phyloP scores from a whole-genome alignment of 2,888 invertebrate genomes.

The Leptinotarsa haldemani region DNA sequence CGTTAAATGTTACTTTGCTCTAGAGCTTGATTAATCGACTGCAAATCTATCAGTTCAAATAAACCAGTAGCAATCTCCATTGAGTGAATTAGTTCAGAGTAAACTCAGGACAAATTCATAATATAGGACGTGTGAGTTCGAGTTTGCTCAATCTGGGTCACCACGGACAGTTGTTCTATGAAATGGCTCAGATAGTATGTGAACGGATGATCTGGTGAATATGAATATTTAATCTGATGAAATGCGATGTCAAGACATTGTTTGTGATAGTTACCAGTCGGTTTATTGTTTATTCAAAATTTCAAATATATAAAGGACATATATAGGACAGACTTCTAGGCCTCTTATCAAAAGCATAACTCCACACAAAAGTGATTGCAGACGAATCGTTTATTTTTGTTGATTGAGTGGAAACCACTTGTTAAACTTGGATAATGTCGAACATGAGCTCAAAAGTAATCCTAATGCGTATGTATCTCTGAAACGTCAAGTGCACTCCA shows the following conservation, averaged over 20 bases:
- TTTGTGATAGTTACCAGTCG: too few relatives aligned
- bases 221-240: not conserved
- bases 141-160: conserved; percentile 14
- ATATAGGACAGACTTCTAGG: too few relatives aligned
- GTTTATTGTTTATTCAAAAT: too few relatives aligned
- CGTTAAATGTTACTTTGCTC: conserved; percentile 38
- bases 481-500: too few relatives aligned
- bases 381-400: too few relatives aligned
- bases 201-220: not conserved
- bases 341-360: too few relatives aligned
- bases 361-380: too few relatives aligned
- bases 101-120: conserved; percentile 42
- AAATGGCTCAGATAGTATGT: not conserved
- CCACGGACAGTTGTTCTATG: not conserved
- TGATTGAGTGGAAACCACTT: too few relatives aligned
- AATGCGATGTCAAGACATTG: not conserved
- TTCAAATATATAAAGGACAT: too few relatives aligned
- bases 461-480: too few relatives aligned
- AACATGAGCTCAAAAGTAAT: too few relatives aligned
- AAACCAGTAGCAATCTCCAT: conserved; percentile 37
- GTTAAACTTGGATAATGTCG: too few relatives aligned
- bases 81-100: conserved; percentile 39
- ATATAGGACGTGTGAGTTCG: conserved; percentile 16
- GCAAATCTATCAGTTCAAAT: conserved; percentile 43
- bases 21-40: conserved; percentile 41